Conservation (phyloP, 2,888 invertebrate species). For the Dryobotodes eremita region DNA sequence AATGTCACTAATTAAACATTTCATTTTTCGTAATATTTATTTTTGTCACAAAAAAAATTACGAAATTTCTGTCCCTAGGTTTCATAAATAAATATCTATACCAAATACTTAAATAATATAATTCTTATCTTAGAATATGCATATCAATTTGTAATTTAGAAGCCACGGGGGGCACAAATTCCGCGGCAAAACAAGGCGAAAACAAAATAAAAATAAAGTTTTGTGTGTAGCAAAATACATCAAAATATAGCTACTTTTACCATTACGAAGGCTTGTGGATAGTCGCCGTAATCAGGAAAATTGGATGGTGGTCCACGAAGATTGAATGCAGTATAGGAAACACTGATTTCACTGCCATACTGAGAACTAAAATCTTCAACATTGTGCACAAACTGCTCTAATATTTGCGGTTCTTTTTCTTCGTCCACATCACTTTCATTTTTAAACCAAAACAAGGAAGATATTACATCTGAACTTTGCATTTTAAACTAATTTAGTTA, state of each 20-base stretch:
- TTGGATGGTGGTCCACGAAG: slow-evolving; percentile 95
- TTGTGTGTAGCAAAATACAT: slow-evolving; percentile 2
- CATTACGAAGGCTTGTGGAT: slow-evolving; percentile 97
- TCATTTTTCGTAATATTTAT: too few relatives aligned
- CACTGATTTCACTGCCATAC: slow-evolving; percentile 96
- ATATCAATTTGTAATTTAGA: not conserved
- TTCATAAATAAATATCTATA: too few relatives aligned
- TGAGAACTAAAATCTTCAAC: slow-evolving; percentile 97
- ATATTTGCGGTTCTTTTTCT: slow-evolving; percentile 83
- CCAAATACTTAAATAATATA: too few relatives aligned
- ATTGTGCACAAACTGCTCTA: slow-evolving; percentile 95
- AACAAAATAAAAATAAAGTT: slow-evolving; percentile 17
- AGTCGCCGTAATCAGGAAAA: slow-evolving; percentile 97
- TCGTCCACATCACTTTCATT: slow-evolving; percentile 78
- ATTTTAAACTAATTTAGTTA: slow-evolving; percentile 70
- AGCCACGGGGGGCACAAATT: not conserved
- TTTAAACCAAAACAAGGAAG: slow-evolving; percentile 85
- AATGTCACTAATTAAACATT: too few relatives aligned
- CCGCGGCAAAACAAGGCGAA: slow-evolving; percentile 30
- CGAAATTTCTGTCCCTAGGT: too few relatives aligned
- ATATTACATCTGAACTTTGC: slow-evolving; percentile 87
- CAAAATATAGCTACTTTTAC: slow-evolving; percentile 84
- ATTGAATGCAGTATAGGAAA: slow-evolving; percentile 97
- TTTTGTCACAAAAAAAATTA: too few relatives aligned
- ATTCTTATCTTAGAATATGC: not conserved